Conservation (phyloP, 2,888 invertebrate genomes). For the Eupelmus urozonus region DNA sequence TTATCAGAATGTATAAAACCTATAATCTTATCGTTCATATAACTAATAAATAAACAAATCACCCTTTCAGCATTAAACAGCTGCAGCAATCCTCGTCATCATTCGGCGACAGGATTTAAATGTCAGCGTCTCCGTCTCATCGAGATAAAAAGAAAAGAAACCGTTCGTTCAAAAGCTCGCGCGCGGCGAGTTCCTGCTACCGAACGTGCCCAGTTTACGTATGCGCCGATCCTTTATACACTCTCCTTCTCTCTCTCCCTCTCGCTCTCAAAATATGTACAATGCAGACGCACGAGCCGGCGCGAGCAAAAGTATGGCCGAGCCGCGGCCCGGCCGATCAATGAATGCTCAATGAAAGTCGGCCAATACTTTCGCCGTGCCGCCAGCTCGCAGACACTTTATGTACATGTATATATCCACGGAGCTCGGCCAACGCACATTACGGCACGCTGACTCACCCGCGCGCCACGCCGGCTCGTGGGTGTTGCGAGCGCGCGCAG, state of each 20-base stretch:
- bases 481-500: conserved; percentile 26
- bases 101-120: too few relatives aligned
- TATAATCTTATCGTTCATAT: too few relatives aligned
- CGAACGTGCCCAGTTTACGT: conserved; percentile 40
- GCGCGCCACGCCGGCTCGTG: conserved; percentile 58
- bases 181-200: conserved; percentile 9
- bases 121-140: too few relatives aligned
- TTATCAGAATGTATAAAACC: too few relatives aligned
- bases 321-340: conserved; percentile 59
- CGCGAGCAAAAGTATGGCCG: conserved; percentile 62
- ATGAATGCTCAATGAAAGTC: conserved; percentile 67
- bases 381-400: background rate
- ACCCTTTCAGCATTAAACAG: too few relatives aligned
- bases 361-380: conserved; percentile 65
- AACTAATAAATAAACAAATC: too few relatives aligned
- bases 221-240: conserved; percentile 19
- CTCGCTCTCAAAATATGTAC: conserved; percentile 11
- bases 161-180: conserved; percentile 14
- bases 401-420: background rate
- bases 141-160: too few relatives aligned
- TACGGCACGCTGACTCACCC: conserved; percentile 46
- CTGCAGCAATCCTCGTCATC: too few relatives aligned
- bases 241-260: conserved; percentile 19
- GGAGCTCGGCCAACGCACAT: conserved; percentile 34
- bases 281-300: background rate